Conservation (phyloP, 2,113 vertebrate genomes). For the Syrrhaptes paradoxus region DNA sequence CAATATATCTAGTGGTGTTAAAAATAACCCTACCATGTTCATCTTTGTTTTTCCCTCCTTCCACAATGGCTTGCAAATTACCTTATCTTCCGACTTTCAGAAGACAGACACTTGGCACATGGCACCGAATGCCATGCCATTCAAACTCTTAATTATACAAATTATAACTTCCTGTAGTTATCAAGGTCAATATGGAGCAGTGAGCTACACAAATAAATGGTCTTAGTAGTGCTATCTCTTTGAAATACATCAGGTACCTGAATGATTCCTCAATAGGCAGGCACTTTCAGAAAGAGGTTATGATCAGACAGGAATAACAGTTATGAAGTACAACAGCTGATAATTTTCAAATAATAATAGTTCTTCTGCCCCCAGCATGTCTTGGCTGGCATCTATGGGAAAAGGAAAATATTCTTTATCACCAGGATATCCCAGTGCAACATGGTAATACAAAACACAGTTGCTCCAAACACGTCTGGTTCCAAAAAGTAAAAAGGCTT, state of each 20-base stretch:
- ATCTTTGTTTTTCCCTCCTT: neutral
- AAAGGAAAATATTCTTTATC: constrained; percentile 11
- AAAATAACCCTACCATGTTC: too few species aligned
- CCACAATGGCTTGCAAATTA: neutral
- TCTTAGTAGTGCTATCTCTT: neutral
- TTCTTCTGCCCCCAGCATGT: neutral
- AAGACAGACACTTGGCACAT: neutral
- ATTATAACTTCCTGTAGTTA: neutral
- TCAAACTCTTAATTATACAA: neutral
- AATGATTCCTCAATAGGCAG: neutral
- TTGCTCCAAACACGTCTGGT: neutral
- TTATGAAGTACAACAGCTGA: neutral
- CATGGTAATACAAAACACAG: neutral
- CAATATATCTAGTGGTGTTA: neutral
- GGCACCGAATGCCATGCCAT: neutral
- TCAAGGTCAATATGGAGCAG: neutral
- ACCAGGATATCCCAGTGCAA: constrained; percentile 15
- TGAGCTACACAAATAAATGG: neutral
- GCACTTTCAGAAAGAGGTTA: neutral
- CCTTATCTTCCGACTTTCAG: neutral
- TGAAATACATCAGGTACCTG: neutral
- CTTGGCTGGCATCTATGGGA: constrained; percentile 17
- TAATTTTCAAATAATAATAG: neutral
- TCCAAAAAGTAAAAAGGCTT: constrained; percentile 4
- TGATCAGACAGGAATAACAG: neutral